These are phyloP conservation scores for Heterodera schachtii DNA, from an alignment of 1,140 invertebrate species.

Conservation along the genomic window DNA sequence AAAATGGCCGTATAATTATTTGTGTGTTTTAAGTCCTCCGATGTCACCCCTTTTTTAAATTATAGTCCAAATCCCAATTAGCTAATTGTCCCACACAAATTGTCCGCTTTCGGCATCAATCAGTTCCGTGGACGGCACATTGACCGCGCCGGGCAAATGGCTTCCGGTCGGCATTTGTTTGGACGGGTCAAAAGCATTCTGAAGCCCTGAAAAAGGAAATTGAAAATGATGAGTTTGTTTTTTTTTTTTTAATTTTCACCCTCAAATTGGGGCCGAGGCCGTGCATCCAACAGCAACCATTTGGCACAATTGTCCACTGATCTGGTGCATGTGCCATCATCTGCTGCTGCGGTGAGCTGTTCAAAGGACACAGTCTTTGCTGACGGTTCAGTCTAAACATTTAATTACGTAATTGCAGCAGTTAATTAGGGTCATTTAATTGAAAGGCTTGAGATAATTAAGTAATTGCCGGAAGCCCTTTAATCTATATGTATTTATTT, in stretches of 20 bases:
- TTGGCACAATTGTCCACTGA: conserved; percentile 4
- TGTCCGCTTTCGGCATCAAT: conserved; percentile 32
- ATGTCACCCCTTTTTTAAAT: background rate
- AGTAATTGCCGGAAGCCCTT: too few species aligned
- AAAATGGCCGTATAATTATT: too few species aligned
- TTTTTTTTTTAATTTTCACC: conserved; percentile 52
- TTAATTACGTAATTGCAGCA: too few species aligned
- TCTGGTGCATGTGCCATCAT: conserved; percentile 19
- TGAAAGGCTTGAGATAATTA: too few species aligned
- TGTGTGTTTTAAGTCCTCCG: too few species aligned
- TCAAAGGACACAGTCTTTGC: conserved; percentile 8
- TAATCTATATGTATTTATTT: too few species aligned
- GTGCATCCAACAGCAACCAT: conserved; percentile 48
- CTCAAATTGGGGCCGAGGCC: conserved; percentile 55
- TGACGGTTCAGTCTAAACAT: conserved; percentile 6
- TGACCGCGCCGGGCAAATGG: conserved; percentile 49
- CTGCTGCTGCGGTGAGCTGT: conserved; percentile 26
- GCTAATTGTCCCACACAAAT: background rate
- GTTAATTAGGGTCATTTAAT: too few species aligned
- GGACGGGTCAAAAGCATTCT: conserved; percentile 40
- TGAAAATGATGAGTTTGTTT: too few species aligned
- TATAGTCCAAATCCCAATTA: background rate
- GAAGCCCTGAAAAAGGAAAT: background rate
- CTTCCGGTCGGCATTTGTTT: conserved; percentile 28
- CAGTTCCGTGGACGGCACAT: conserved; percentile 52